Base-by-base conservation (phyloP, 2,797 vertebrate species). In the Anabas testudineus region DNA sequence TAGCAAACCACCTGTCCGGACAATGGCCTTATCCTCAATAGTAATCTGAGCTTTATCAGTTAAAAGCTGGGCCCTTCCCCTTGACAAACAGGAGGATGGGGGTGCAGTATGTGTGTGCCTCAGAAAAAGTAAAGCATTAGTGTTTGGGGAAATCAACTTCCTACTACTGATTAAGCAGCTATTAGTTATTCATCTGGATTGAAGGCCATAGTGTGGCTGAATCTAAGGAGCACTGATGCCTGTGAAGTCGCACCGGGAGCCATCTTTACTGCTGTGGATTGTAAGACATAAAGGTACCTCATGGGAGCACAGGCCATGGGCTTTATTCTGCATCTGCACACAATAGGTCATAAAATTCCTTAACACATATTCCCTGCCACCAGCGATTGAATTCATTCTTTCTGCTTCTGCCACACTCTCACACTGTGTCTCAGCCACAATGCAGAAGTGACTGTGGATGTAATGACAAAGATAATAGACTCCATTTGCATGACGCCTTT, bases 401-500 rank as follows among this genome's bases (percentile, higher is more conserved):
- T 78, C 74, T 75, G 66, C 81, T 87, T 81, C 75, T 54, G 46
- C 48, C 56, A 65, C 60, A 55, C 72, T 68, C 78, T 71, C 63
- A 54, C 74, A 30, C 60, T 53, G 66, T 36, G 77, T 77, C 74
- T 76, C 75, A 41, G 18, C 67, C 67, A 84, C 77, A 74, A 67
- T 58, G 43, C 43, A 57, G 55, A 64, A 76, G 77, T 49, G 65
- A 58, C 77, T 71, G 51, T 16, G 8, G 75, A 47, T 56, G 71
- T 83, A 82, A 88, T 83, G 84, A 65, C 64, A 67, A 73, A 75
- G 62, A 90, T 89, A 90, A 90, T 78, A 66, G 86, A 78, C 80
- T 74, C 63, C 65, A 92, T 91, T 88, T 90, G 86, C 89, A 86
- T 90, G 87, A 83, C 84, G 89, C 85, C 82, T 89, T 88, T 82